Evolutionary conservation across 2,113 vertebrate genomes (phyloP), one percentile per base, ranked within the genome.

Genomic region (Columba livia): DNA sequence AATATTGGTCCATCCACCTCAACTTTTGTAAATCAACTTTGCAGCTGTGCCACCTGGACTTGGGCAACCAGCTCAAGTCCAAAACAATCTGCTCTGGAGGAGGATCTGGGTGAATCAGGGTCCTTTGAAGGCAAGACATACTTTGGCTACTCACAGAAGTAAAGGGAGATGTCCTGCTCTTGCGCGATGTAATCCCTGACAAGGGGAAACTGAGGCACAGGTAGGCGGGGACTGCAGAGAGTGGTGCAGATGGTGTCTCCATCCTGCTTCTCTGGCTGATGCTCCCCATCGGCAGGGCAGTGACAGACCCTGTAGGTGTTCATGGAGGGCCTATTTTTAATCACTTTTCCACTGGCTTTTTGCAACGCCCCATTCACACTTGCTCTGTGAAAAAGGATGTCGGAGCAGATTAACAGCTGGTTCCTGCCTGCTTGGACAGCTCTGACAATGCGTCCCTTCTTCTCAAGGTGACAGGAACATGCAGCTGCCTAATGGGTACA

Each of bases 401-500:
- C 71, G 67, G 90, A 84, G 93, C 96, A 96, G 90, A 95, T 96
- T 94, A 96, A 83, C 96, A 96, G 96, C 91, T 96, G 96, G 96
- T 96, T 96, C 97, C 94, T 97, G 96, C 95, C 92, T 85, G 93
- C 96, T 91, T 80, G 77, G 42, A 96, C 96, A 88, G 93, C 89
- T 95, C 96, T 92, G 92, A 96, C 96, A 97, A 92, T 96, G 85
- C 89, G 69, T 90, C 94, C 94, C 95, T 97, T 89, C 97, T 96
- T 96, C 81, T 89, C 95, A 96, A 96, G 96, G 95, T 98, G 97
- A 97, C 96, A 97, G 97, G 97, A 98, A 97, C 97, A 97, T 94
- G 95, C 96, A 97, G 97, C 94, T 96, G 97, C 97, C 95, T 98
- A 96, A 95, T 97, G 97, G 97, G 93, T 97, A 97, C 96, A 96